phyloP scores from a whole-genome alignment of 1,140 invertebrate species.

The Archegozetes longisetosus region DNA sequence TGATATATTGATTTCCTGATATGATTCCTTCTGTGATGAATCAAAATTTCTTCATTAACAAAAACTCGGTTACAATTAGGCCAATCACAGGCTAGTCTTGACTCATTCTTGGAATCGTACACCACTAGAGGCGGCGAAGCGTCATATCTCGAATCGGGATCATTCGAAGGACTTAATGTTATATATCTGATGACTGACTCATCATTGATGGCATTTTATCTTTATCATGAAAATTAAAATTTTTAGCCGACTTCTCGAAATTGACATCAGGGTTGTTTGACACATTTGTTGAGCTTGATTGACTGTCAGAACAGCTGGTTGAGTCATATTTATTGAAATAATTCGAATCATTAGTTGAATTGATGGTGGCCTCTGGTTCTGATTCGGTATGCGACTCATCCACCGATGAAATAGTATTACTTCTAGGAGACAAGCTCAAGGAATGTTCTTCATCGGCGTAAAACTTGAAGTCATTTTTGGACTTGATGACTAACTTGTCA shows the following conservation, averaged over 20 bases:
- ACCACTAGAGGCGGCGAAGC: not conserved
- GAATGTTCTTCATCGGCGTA: not conserved
- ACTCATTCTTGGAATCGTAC: not conserved
- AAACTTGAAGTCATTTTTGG: not conserved
- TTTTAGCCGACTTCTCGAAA: not conserved
- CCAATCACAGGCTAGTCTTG: slow-evolving; percentile 2
- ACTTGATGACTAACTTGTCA: slow-evolving; percentile 1
- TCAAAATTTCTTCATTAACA: slow-evolving; percentile 7
- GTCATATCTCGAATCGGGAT: not conserved
- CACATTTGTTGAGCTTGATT: too few species aligned
- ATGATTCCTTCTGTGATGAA: slow-evolving; percentile 5
- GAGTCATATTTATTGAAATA: too few species aligned
- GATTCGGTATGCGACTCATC: not conserved
- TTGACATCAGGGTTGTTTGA: not conserved
- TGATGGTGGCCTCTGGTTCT: not conserved
- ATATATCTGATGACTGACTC: not conserved
- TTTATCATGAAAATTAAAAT: not conserved
- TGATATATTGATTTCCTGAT: slow-evolving; percentile 13
- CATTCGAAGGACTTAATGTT: not conserved
- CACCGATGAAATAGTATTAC: too few species aligned
- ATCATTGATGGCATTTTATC: not conserved
- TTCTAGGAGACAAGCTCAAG: too few species aligned
- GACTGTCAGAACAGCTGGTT: too few species aligned
- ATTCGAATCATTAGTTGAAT: not conserved
- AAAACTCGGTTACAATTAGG: slow-evolving; percentile 3